Evolutionary conservation across 2,888 invertebrate genomes (phyloP), one percentile per base, ranked within the genome.

Genomic region (Amphipoea oculea): DNA sequence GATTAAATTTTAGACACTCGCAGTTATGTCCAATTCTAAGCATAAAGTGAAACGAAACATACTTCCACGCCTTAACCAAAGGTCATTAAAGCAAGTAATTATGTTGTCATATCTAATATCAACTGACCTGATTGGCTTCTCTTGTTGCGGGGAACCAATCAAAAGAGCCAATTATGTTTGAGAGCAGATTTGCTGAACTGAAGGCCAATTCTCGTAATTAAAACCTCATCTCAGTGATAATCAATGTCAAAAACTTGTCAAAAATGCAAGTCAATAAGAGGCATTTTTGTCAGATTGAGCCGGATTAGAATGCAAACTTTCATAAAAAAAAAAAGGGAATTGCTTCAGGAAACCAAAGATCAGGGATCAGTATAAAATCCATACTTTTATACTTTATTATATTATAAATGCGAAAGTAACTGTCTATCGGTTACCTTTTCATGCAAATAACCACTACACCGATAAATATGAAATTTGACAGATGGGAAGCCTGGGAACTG

Each of bases 151-250:
- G 7, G 7, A 79, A 42, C 23, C 23, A 65, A 77, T 79, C 23
- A 77, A n/a, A 79, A 36, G 9, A 65, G 23, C 23, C 54, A 66
- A 79, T 80, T 54, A 36, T 11, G 6, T 45, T 77, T 79, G 63
- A 63, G 29, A 29, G 23, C 36, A 14, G 23, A 54, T 57, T 70
- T 14, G 23, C 20, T 23, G 7, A 62, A 3, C 7, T 54, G 69
- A 70, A 40, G 36, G n/a, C 23, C 36, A 36, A 23, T 70, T 62
- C 2, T 7, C 23, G 9, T 65, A 17, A 66, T 7, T 71, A 17
- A 11, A 70, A 66, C 6, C 17, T 40, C n/a, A 40, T n/a, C 9
- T 36, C 67, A 71, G 11, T n/a, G 4, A n/a, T 67, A 42, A 20
- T n/a, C 20, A 20, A n/a, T 67, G 4, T 6, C 6, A n/a, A 70